Conservation (phyloP, 1,140 invertebrate species). For the Neodiprion fabricii region DNA sequence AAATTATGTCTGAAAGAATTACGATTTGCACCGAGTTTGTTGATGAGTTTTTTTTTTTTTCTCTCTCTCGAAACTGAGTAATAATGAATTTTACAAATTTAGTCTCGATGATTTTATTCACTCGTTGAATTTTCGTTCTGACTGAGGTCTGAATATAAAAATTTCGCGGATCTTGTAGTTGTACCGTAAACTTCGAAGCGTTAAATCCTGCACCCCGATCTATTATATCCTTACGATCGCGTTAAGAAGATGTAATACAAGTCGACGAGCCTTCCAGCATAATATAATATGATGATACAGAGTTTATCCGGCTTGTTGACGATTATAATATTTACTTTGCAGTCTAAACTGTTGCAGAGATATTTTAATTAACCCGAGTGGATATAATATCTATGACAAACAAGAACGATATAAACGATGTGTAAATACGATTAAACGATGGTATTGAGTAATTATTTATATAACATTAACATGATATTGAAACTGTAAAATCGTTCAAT, state of each 20-base stretch:
- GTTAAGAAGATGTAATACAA: neutral
- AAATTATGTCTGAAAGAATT: too few species aligned
- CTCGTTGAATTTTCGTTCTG: too few species aligned
- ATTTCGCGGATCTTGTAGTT: too few species aligned
- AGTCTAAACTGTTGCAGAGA: neutral
- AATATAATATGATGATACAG: neutral
- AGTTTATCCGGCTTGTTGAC: neutral
- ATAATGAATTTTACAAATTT: too few species aligned
- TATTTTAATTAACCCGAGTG: neutral
- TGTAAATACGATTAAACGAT: neutral
- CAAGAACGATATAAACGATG: neutral
- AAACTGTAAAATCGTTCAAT: neutral
- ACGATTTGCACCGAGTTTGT: too few species aligned
- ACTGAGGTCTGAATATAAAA: too few species aligned
- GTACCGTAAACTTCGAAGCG: too few species aligned
- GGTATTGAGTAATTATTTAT: neutral
- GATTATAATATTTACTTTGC: neutral
- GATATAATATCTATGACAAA: neutral
- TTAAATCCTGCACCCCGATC: neutral
- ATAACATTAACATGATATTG: neutral
- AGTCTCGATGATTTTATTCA: too few species aligned
- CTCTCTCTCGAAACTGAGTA: too few species aligned
- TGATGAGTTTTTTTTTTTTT: too few species aligned
- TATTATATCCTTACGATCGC: neutral
- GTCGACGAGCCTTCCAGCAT: neutral